A percentile compares a stretch with the other conserved stretches of the same genome.
phyloP scores from a whole-genome alignment of 2,797 vertebrate species.

The Oryzias sinensis region DNA sequence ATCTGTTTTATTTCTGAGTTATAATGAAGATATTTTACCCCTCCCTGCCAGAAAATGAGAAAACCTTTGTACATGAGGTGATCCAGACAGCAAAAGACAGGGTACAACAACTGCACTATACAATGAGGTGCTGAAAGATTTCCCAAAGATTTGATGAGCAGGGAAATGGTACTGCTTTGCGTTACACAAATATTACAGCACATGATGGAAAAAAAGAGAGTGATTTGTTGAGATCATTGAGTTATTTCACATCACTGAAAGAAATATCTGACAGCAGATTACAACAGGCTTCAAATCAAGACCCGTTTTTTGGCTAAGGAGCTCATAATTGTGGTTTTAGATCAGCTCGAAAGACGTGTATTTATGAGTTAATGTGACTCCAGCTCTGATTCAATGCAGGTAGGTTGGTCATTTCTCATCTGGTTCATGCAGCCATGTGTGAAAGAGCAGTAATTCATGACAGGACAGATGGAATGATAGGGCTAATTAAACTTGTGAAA shows the following conservation, averaged over 20 bases:
- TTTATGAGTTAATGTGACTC: conserved; percentile 50
- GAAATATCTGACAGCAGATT: conserved; percentile 69
- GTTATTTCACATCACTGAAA: conserved; percentile 70
- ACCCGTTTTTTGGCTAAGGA: conserved; percentile 66
- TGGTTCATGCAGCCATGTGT: conserved; percentile 55
- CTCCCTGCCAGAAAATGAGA: conserved; percentile 14
- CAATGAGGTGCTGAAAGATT: conserved; percentile 42
- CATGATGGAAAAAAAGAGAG: conserved; percentile 22
- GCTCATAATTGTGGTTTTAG: conserved; percentile 72
- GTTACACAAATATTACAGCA: conserved; percentile 52
- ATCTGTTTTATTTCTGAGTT: background rate
- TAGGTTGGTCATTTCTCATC: conserved; percentile 48
- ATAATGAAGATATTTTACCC: background rate
- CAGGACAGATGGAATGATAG: conserved; percentile 23
- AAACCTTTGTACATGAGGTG: conserved; percentile 37
- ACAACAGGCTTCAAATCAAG: conserved; percentile 54
- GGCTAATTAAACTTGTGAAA: too few species aligned
- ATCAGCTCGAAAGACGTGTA: conserved; percentile 66
- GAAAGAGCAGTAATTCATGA: conserved; percentile 50
- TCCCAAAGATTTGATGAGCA: conserved; percentile 45
- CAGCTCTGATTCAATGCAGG: conserved; percentile 34
- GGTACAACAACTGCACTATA: conserved; percentile 14
- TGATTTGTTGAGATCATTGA: conserved; percentile 65
- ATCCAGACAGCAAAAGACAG: conserved; percentile 38
- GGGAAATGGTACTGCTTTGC: conserved; percentile 38